A percentile compares a stretch with the other conserved stretches of the same genome.
Conservation (phyloP, 2,113 vertebrate genomes). For the Dipodomys merriami region DNA sequence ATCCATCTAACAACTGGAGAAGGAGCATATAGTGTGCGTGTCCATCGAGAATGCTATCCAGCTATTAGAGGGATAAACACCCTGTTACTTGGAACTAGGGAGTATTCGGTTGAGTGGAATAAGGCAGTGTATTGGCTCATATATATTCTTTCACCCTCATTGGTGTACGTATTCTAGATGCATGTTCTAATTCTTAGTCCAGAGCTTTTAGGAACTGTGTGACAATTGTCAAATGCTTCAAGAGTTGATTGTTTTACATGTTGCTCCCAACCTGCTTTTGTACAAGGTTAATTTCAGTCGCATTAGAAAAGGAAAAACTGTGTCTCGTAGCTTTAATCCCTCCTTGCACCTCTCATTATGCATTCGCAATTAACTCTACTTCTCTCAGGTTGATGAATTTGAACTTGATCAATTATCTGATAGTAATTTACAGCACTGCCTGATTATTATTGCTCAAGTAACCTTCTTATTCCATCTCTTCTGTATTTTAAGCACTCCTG, state of each 20-base stretch:
- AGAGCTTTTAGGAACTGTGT: constrained; percentile 3
- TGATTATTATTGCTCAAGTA: constrained; percentile 67
- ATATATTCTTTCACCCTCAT: neutral
- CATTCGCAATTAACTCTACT: constrained; percentile 77
- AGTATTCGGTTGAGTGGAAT: neutral
- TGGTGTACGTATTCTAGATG: neutral
- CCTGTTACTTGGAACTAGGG: neutral
- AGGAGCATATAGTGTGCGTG: neutral
- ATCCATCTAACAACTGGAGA: neutral
- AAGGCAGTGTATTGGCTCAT: neutral
- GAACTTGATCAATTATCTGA: constrained; percentile 81
- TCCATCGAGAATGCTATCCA: neutral
- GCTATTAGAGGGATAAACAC: neutral
- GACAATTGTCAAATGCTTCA: neutral
- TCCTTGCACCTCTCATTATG: constrained; percentile 66
- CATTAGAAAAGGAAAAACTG: neutral
- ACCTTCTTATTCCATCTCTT: constrained; percentile 62
- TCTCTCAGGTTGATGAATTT: constrained; percentile 79
- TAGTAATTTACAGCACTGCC: constrained; percentile 71
- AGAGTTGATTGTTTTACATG: constrained; percentile 44
- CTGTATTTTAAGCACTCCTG: constrained; percentile 48
- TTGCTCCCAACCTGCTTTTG: constrained; percentile 63
- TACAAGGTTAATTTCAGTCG: constrained; percentile 68
- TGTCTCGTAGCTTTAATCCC: constrained; percentile 61
- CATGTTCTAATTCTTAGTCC: neutral